Evolutionary conservation across 1,140 invertebrate species (phyloP), one percentile per base, ranked within the genome.

Genomic region (Apis laboriosa): DNA sequence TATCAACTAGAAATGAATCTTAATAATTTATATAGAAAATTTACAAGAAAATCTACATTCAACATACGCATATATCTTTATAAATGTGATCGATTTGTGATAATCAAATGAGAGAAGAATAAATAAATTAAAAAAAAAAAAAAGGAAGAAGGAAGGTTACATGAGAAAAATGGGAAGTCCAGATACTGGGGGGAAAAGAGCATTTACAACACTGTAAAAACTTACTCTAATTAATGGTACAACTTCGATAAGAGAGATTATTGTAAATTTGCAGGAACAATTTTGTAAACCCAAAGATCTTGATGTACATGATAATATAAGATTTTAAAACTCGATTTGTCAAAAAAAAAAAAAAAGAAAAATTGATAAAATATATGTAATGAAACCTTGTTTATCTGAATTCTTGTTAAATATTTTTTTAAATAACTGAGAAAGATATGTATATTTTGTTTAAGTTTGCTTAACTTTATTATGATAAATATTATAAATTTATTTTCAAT

Each of bases 1-100:
- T 90, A 90, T 84, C 63, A 85, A 84, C 84, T 89, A 90, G 84
- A 88, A 88, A 89, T 81, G 67, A 88, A 86, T 90, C 88, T 92
- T 92, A 90, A 92, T 92, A 92, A 92, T 92, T 92, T 92, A 93
- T 94, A 92, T 93, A 93, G 92, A 92, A 93, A 93, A 94, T 93
- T 90, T 94, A 94, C 92, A 94, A 94, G 92, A 92, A 94, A 93
- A 93, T 93, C 92, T 94, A 93, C 91, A 93, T 92, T 88, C 92
- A 92, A 92, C 89, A 90, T 92, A 92, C 89, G 91, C 90, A 90
- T 91, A 88, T 92, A 92, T 91, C 58, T 88, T 67, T 88, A 83
- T 88, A 79, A 81, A 61, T 83, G 74, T 76, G 77, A 70, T 89
- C 80, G 85, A 89, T 82, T 76, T 83, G 83, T 80, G 76, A 85